Conservation (phyloP, 2,888 invertebrate species). For the Pachycephus smyrnensis region DNA sequence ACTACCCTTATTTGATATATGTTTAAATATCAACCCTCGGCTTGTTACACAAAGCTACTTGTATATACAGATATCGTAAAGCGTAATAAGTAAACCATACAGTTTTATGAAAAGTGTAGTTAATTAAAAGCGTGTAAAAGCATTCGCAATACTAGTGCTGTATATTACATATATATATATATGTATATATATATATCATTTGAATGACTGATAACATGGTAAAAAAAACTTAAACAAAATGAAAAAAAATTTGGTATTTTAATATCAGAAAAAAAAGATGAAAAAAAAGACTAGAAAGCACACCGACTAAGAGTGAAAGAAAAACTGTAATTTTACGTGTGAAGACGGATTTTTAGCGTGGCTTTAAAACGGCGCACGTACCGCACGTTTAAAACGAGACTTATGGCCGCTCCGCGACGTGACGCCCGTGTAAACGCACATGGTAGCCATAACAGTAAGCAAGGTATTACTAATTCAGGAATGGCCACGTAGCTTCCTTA, state of each 20-base stretch:
- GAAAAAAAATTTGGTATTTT: too few species aligned
- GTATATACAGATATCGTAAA: too few species aligned
- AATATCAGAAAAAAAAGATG: neutral
- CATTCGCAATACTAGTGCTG: neutral
- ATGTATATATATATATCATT: neutral
- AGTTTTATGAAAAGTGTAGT: neutral
- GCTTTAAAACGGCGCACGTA: neutral
- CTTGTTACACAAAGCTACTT: neutral
- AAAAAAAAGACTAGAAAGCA: neutral
- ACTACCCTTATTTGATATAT: neutral
- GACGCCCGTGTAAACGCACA: constrained; percentile 11
- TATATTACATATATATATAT: too few species aligned
- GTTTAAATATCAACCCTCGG: neutral
- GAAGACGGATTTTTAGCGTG: neutral
- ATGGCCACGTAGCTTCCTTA: constrained; percentile 13
- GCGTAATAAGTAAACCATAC: neutral
- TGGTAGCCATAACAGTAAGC: constrained; percentile 14
- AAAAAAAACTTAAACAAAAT: neutral
- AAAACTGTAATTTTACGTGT: neutral
- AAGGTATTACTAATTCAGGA: constrained; percentile 24
- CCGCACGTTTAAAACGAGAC: neutral
- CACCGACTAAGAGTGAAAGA: neutral
- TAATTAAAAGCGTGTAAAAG: neutral
- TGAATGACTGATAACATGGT: neutral
- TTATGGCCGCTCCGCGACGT: constrained; percentile 18